phyloP scores from a whole-genome alignment of 2,888 invertebrate species.

The Orthonychiurus folsomi region DNA sequence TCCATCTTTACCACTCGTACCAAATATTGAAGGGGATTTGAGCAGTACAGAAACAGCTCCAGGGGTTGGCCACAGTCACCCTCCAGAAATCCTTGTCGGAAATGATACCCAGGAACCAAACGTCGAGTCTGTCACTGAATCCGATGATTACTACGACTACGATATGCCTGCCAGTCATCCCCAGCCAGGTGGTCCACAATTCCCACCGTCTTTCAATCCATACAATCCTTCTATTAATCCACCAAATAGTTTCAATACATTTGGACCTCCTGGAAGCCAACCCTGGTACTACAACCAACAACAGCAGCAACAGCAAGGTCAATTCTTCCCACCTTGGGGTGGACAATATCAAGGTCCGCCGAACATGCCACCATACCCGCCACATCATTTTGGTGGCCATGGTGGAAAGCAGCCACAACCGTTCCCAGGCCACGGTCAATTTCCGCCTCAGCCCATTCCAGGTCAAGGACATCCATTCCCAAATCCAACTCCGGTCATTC shows the following conservation, averaged over 20 bases:
- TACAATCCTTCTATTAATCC: slow-evolving; percentile 12
- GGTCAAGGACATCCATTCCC: neutral
- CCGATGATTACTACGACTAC: slow-evolving; percentile 15
- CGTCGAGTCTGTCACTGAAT: slow-evolving; percentile 9
- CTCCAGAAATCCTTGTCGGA: too few relatives aligned
- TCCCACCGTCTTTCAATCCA: slow-evolving; percentile 11
- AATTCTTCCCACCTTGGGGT: slow-evolving; percentile 10
- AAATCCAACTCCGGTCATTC: neutral
- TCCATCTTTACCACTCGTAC: neutral
- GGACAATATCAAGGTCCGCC: slow-evolving; percentile 8
- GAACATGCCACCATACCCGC: neutral
- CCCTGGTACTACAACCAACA: slow-evolving; percentile 4
- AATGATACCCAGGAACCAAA: neutral
- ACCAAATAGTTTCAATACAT: slow-evolving; percentile 7
- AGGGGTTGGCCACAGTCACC: neutral
- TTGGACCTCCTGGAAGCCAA: neutral
- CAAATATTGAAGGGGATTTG: neutral
- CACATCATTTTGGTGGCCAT: neutral
- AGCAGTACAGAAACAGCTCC: neutral
- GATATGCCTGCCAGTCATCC: neutral
- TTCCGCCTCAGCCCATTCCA: neutral
- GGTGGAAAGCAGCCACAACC: neutral
- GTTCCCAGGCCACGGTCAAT: neutral
- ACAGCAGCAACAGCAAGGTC: slow-evolving; percentile 4
- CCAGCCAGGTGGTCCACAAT: slow-evolving; percentile 6